phyloP scores from a whole-genome alignment of 1,140 invertebrate species.

The Drosophila parabipectinata region DNA sequence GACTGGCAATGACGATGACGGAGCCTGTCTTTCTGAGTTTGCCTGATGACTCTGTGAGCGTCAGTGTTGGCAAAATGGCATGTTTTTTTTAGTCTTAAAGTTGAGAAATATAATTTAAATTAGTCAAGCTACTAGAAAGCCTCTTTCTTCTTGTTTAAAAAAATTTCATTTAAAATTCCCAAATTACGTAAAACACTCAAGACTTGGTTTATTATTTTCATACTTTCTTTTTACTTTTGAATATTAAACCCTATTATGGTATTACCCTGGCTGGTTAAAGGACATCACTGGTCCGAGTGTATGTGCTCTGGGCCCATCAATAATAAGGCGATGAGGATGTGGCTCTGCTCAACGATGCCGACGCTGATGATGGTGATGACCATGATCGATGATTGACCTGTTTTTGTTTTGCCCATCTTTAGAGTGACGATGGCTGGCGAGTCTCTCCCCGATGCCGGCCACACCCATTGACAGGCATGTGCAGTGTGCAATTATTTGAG shows the following conservation, averaged over 20 bases:
- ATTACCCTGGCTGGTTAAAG: neutral
- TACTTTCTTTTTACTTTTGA: too few relatives aligned
- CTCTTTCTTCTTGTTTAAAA: neutral
- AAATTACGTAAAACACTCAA: too few relatives aligned
- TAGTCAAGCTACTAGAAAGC: too few relatives aligned
- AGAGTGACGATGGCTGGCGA: conserved; percentile 71
- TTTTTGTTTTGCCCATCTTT: conserved; percentile 71
- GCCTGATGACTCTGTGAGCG: conserved; percentile 1
- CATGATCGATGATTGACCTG: conserved; percentile 82
- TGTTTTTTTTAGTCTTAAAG: neutral
- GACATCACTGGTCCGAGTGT: conserved; percentile 18
- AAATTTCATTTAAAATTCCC: neutral
- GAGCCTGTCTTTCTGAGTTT: conserved; percentile 10
- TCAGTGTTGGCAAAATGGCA: conserved; percentile 11
- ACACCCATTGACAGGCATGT: conserved; percentile 73
- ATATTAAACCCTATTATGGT: neutral
- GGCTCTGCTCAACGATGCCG: conserved; percentile 34
- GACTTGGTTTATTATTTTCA: too few relatives aligned
- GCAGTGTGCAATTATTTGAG: conserved; percentile 77
- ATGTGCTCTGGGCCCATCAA: conserved; percentile 61
- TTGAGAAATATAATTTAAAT: too few relatives aligned
- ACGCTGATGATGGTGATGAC: conserved; percentile 68
- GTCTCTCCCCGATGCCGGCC: conserved; percentile 57
- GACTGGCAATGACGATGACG: conserved; percentile 27
- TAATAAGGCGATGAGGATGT: conserved; percentile 59